Percentiles rank a stretch among this genome's conserved stretches.
Evolutionary conservation across 2,113 vertebrate species (phyloP).

Genomic region (Pholis gunnellus): DNA sequence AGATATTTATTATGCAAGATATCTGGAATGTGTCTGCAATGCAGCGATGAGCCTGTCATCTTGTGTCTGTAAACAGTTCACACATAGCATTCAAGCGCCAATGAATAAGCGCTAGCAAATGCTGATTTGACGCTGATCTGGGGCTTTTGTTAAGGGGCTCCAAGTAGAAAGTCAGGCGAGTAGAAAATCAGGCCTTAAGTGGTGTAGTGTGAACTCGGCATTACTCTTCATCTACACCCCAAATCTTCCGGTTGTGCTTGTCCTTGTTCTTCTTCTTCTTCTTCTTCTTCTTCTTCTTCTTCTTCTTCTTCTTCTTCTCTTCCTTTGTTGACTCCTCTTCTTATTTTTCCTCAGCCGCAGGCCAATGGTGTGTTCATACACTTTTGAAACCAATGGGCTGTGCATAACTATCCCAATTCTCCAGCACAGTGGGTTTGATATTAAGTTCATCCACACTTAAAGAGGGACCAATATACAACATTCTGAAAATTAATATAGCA

Average conservation of each 20-base stretch:
- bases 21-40: no score
- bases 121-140: neutral
- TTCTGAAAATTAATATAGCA: neutral
- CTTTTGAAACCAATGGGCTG: neutral
- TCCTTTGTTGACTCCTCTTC: neutral
- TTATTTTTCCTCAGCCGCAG: neutral
- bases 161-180: neutral
- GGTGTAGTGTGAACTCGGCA: neutral
- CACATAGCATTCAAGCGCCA: neutral
- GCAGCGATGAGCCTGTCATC: no score
- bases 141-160: neutral
- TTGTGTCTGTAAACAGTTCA: neutral
- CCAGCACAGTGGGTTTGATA: neutral
- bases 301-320: neutral
- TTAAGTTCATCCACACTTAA: neutral
- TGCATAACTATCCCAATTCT: neutral
- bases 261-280: neutral
- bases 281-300: no score
- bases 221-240: neutral
- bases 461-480: neutral
- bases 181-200: neutral
- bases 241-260: neutral
- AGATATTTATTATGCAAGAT: no score
- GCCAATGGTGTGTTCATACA: neutral
- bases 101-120: neutral